phyloP scores from a whole-genome alignment of 2,797 vertebrate species.

The Hyperoplus immaculatus region DNA sequence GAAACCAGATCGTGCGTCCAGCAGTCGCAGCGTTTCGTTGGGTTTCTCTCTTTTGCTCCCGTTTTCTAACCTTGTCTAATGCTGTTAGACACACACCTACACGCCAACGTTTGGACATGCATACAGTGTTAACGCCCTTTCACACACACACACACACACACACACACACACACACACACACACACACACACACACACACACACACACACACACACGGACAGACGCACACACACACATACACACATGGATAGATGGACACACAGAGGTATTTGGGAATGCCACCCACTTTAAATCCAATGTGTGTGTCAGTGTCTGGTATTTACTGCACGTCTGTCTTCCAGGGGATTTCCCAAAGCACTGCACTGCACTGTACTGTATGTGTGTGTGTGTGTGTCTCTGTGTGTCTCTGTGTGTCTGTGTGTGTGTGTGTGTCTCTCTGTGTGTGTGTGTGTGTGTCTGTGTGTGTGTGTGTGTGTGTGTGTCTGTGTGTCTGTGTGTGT shows the following conservation, averaged over 20 bases:
- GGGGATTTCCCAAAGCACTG: constrained; percentile 53
- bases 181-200: background rate
- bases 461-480: background rate
- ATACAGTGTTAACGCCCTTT: too few relatives aligned
- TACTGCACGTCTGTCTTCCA: constrained; percentile 33
- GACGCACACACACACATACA: constrained; percentile 8
- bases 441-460: constrained; percentile 6
- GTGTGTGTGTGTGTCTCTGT: constrained; percentile 28
- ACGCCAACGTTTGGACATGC: background rate
- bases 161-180: constrained; percentile 4
- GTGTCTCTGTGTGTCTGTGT: constrained; percentile 20
- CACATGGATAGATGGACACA: constrained; percentile 9
- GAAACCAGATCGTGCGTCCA: constrained; percentile 40
- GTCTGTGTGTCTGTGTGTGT: too few relatives aligned
- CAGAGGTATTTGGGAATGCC: constrained; percentile 37
- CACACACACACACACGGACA: constrained; percentile 4
- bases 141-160: constrained; percentile 2
- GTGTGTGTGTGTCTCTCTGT: background rate
- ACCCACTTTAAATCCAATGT: constrained; percentile 36
- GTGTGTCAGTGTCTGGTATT: constrained; percentile 68
- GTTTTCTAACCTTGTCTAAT: constrained; percentile 31
- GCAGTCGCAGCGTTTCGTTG: background rate
- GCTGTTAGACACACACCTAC: constrained; percentile 28
- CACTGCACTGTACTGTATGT: background rate
- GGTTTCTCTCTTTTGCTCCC: constrained; percentile 21